These are phyloP conservation scores for Rhea pennata DNA, from an alignment of 2,113 vertebrate genomes.

Conservation along the genomic window DNA sequence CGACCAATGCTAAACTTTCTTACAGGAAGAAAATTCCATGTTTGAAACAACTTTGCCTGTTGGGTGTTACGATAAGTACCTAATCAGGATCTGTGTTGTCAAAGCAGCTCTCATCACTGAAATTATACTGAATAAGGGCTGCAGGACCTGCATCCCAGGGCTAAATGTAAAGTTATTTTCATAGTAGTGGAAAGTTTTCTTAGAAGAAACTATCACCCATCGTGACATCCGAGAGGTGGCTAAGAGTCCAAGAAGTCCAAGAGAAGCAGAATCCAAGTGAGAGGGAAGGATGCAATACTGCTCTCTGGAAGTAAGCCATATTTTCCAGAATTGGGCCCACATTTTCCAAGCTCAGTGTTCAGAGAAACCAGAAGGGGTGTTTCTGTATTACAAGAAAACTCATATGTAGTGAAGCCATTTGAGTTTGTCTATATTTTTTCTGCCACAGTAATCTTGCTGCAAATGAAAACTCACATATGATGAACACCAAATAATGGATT, in stretches of 20 bases:
- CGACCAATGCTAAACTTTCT: background rate
- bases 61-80: background rate
- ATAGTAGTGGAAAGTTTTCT: background rate
- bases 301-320: background rate
- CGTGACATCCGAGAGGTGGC: background rate
- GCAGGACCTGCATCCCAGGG: background rate
- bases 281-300: background rate
- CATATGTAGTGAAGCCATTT: background rate
- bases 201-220: background rate
- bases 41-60: background rate
- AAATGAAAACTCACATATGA: constrained; percentile 42
- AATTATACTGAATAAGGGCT: background rate
- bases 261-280: background rate
- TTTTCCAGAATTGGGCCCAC: background rate
- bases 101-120: background rate
- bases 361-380: background rate
- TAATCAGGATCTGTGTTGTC: background rate
- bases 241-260: background rate
- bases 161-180: background rate
- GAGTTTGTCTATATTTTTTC: constrained; percentile 24
- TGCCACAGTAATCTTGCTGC: constrained; percentile 20
- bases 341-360: background rate
- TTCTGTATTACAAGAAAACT: background rate
- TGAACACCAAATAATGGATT: constrained; percentile 64
- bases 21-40: background rate